Conservation (phyloP, 2,888 invertebrate species). For the Poecilobothrus nobilitatus region DNA sequence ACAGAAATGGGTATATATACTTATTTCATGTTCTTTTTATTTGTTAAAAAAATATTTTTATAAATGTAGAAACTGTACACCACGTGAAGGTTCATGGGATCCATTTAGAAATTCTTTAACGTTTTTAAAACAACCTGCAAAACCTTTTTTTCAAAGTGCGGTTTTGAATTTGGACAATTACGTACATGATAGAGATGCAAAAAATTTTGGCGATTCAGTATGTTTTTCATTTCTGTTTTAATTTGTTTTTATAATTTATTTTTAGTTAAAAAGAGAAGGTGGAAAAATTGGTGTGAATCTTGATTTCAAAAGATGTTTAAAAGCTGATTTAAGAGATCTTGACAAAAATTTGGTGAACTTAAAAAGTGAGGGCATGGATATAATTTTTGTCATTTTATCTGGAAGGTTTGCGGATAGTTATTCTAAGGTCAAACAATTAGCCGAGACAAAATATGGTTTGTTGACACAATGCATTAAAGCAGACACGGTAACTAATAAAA, state of each 20-base stretch:
- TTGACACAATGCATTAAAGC: slow-evolving; percentile 66
- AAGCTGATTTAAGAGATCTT: slow-evolving; percentile 26
- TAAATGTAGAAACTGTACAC: neutral
- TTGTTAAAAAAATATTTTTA: too few species aligned
- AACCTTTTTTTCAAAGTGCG: neutral
- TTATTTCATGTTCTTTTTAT: neutral
- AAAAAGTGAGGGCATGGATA: slow-evolving; percentile 38
- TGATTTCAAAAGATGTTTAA: slow-evolving; percentile 22
- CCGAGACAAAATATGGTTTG: slow-evolving; percentile 59
- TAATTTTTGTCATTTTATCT: slow-evolving; percentile 57
- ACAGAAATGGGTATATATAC: slow-evolving; percentile 34
- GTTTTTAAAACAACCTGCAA: neutral
- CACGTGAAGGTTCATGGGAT: neutral
- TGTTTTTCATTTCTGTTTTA: slow-evolving; percentile 17
- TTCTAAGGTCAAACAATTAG: slow-evolving; percentile 56
- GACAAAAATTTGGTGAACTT: slow-evolving; percentile 26
- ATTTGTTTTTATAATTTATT: neutral
- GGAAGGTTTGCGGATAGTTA: slow-evolving; percentile 36
- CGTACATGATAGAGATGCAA: slow-evolving; percentile 26
- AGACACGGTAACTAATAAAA: slow-evolving; percentile 43
- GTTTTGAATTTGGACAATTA: slow-evolving; percentile 15
- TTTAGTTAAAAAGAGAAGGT: slow-evolving; percentile 23
- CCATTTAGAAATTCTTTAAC: neutral
- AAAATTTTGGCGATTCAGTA: slow-evolving; percentile 34
- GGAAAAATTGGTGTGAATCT: slow-evolving; percentile 13